Evolutionary conservation across 2,888 invertebrate genomes (phyloP).

Genomic region (Nipponacmea schrenckii): DNA sequence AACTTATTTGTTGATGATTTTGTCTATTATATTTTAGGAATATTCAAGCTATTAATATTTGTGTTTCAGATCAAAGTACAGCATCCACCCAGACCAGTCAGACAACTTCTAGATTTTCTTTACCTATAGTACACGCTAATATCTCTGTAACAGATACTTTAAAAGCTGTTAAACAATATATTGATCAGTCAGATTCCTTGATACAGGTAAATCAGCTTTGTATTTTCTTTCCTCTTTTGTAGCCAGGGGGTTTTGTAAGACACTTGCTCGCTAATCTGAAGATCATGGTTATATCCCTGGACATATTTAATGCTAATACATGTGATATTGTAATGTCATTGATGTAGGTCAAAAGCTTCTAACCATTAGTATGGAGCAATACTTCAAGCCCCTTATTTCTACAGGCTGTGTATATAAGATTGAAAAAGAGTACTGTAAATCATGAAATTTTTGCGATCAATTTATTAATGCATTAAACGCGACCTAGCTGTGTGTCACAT

Average conservation of each 20-base stretch:
- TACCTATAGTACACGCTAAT: slow-evolving; percentile 41
- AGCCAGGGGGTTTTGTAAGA: no score
- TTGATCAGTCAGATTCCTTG: slow-evolving; percentile 34
- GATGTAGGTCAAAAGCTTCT: background rate
- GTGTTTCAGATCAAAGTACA: background rate
- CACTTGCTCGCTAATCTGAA: no score
- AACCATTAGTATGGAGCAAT: no score
- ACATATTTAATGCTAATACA: background rate
- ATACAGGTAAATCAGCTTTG: slow-evolving; percentile 25
- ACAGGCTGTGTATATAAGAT: no score
- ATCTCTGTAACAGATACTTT: slow-evolving; percentile 41
- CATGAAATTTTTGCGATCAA: no score
- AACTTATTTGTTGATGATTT: no score
- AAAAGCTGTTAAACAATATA: slow-evolving; percentile 36
- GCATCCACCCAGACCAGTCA: background rate
- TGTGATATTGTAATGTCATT: background rate
- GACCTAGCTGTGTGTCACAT: no score
- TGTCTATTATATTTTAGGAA: no score
- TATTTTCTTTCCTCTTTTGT: background rate
- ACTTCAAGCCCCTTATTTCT: no score
- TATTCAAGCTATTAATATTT: background rate
- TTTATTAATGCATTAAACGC: no score
- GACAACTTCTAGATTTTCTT: background rate
- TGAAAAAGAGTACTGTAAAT: no score
- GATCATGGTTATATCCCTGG: slow-evolving; percentile 9